Percentiles rank a stretch among this genome's conserved stretches.
These are phyloP conservation scores for Sebastes schlegelii DNA, from an alignment of 2,113 vertebrate genomes.

Conservation along the genomic window DNA sequence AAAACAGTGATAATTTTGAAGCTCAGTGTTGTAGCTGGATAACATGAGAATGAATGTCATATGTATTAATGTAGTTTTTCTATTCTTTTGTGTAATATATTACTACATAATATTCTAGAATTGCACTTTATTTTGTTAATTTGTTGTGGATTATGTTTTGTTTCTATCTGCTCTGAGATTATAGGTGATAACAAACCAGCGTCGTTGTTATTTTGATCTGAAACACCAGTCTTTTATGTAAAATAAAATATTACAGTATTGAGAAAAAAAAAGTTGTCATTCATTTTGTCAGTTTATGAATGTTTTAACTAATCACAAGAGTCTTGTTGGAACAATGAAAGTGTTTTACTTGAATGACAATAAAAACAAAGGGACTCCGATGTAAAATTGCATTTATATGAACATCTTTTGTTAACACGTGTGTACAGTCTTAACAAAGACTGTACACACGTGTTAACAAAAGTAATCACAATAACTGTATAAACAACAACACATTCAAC, in stretches of 20 bases:
- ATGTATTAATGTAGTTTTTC: background rate
- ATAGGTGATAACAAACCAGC: background rate
- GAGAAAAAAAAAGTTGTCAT: background rate
- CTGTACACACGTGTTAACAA: background rate
- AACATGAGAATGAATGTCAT: background rate
- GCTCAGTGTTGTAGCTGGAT: background rate
- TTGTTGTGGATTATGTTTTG: background rate
- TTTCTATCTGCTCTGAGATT: background rate
- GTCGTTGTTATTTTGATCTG: background rate
- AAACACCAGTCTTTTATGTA: background rate
- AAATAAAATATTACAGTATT: background rate
- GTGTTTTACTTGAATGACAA: constrained; percentile 16
- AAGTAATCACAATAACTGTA: background rate
- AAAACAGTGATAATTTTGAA: background rate
- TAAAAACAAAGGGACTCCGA: constrained; percentile 2
- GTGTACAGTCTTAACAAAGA: background rate
- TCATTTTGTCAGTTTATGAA: background rate
- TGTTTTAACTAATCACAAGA: constrained; percentile 7
- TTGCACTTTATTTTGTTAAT: background rate
- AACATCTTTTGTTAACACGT: background rate
- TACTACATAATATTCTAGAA: background rate
- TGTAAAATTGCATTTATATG: background rate
- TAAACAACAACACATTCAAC: background rate
- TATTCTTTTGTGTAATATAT: constrained; percentile 45
- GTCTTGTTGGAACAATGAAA: background rate